Percentiles rank a stretch among this genome's conserved stretches.
phyloP scores from a whole-genome alignment of 1,140 invertebrate genomes.

The Phocides pigmalion region DNA sequence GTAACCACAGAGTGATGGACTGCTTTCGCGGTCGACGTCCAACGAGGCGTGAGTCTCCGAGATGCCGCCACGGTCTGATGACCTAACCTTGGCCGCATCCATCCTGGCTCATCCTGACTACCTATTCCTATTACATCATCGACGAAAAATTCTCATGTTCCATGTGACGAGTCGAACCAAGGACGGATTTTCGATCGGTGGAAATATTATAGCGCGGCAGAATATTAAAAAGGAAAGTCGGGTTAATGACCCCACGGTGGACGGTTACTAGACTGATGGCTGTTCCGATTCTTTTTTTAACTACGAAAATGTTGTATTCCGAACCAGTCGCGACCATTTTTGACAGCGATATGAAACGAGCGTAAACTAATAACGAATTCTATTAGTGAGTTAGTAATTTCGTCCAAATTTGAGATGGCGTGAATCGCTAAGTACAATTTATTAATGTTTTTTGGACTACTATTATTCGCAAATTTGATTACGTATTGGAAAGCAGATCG shows the following conservation, averaged over 20 bases:
- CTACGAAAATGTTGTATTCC: constrained; percentile 50
- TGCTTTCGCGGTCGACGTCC: constrained; percentile 61
- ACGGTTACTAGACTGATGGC: constrained; percentile 61
- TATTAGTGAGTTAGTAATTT: constrained; percentile 33
- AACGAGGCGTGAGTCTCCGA: constrained; percentile 65
- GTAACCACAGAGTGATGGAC: constrained; percentile 51
- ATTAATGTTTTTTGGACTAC: constrained; percentile 37
- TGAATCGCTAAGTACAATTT: constrained; percentile 25
- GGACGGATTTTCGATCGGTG: constrained; percentile 62
- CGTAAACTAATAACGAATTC: constrained; percentile 37
- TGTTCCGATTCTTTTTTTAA: constrained; percentile 70
- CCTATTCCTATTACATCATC: constrained; percentile 67
- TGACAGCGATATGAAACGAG: constrained; percentile 36
- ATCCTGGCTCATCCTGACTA: constrained; percentile 61
- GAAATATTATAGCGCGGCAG: constrained; percentile 47
- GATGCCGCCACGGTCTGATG: constrained; percentile 70
- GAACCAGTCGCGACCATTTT: constrained; percentile 54
- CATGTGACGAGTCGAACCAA: constrained; percentile 55
- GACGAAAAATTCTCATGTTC: constrained; percentile 43
- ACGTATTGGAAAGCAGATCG: constrained; percentile 47
- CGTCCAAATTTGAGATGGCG: constrained; percentile 39
- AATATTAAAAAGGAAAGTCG: constrained; percentile 76
- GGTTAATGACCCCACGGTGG: constrained; percentile 65
- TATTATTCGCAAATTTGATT: constrained; percentile 49
- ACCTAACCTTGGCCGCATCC: constrained; percentile 66